Conservation (phyloP, 2,797 vertebrate genomes). For the Arrhamphus sclerolepis region DNA sequence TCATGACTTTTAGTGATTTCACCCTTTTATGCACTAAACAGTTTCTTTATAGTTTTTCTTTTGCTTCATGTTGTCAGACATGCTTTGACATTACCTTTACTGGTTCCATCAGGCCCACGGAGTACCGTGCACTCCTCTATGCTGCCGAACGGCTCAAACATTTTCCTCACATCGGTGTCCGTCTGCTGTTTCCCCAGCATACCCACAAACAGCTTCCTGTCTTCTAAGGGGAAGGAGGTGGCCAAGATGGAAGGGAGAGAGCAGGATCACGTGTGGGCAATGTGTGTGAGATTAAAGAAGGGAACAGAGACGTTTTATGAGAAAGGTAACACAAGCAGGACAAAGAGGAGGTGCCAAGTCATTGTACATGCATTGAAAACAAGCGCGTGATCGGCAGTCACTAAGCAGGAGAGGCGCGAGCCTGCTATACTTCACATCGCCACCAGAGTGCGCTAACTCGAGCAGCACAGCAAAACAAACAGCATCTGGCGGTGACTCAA, state of each 20-base stretch:
- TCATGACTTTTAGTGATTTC: no score
- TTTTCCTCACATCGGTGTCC: slow-evolving; percentile 90
- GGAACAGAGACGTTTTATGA: slow-evolving; percentile 12
- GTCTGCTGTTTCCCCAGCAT: slow-evolving; percentile 98
- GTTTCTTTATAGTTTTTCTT: no score
- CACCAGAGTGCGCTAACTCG: slow-evolving; percentile 67
- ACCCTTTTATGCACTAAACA: no score
- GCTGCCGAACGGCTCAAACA: slow-evolving; percentile 95
- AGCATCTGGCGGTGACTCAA: slow-evolving; percentile 75
- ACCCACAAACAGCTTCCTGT: slow-evolving; percentile 98
- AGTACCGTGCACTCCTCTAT: slow-evolving; percentile 98
- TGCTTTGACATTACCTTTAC: slow-evolving; percentile 86
- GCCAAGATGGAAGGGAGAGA: slow-evolving; percentile 42
- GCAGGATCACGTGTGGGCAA: slow-evolving; percentile 35
- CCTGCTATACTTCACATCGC: slow-evolving; percentile 41
- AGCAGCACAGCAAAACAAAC: slow-evolving; percentile 53
- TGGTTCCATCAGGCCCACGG: slow-evolving; percentile 91
- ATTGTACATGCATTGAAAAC: slow-evolving; percentile 39
- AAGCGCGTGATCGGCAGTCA: slow-evolving; percentile 12
- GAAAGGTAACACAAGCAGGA: slow-evolving; percentile 13
- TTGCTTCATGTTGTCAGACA: no score
- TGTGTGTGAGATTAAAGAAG: slow-evolving; percentile 28
- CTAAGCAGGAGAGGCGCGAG: slow-evolving; percentile 8
- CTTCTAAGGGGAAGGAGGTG: slow-evolving; percentile 85
- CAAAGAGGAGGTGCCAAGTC: slow-evolving; percentile 31